Percentiles rank a stretch among this genome's conserved stretches.
phyloP scores from a whole-genome alignment of 2,113 vertebrate genomes.

The Abramis brama region DNA sequence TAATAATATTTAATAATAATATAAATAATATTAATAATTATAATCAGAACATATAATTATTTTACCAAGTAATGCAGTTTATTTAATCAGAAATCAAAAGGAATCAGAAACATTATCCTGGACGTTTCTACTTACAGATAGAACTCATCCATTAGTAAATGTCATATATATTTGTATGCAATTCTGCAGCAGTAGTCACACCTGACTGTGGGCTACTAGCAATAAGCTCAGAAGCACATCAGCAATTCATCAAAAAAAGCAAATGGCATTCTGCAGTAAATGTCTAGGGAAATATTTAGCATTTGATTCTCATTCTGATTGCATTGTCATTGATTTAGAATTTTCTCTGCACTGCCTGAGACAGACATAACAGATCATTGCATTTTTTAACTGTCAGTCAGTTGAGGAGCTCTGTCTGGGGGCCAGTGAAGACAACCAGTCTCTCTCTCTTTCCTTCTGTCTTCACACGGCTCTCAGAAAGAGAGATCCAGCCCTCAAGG shows the following conservation, averaged over 20 bases:
- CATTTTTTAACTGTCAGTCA: conserved; percentile 84
- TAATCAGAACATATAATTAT: neutral
- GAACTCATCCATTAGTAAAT: neutral
- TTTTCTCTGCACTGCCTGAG: conserved; percentile 67
- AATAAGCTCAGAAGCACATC: conserved; percentile 67
- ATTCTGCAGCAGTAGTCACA: neutral
- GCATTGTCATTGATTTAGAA: conserved; percentile 83
- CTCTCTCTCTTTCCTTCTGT: neutral
- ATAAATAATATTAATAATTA: neutral
- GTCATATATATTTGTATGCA: neutral
- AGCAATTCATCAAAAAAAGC: conserved; percentile 81
- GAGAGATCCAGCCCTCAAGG: conserved; percentile 52
- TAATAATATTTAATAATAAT: too few species aligned
- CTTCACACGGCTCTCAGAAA: conserved; percentile 46
- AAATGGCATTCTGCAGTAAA: conserved; percentile 79
- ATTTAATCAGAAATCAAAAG: neutral
- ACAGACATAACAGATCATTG: conserved; percentile 80
- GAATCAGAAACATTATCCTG: neutral
- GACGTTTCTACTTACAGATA: neutral
- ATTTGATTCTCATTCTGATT: conserved; percentile 87
- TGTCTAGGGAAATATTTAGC: conserved; percentile 79
- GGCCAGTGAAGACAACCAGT: conserved; percentile 62
- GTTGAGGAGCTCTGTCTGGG: conserved; percentile 71
- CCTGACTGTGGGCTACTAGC: conserved; percentile 5
- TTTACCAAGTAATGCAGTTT: neutral